Evolutionary conservation across 2,888 invertebrate genomes (phyloP), one percentile per base, ranked within the genome.

Genomic region (Esperia sulphurella): DNA sequence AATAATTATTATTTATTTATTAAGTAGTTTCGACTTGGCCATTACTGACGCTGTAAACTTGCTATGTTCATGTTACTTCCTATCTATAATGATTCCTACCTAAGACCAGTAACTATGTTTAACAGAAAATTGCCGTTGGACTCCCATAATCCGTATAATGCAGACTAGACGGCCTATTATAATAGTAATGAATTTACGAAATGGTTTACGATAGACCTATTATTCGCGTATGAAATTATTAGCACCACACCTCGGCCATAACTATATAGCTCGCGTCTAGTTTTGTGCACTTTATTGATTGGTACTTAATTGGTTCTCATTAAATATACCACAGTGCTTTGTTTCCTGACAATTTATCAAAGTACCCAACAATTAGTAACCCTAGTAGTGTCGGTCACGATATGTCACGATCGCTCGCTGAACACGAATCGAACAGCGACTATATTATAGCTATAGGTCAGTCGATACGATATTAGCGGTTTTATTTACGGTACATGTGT

Each of bases 281-380:
- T 61, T 61, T 58, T 59, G 53, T 61, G 55, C 50, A 47, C 43
- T 53, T 45, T 58, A 62, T 59, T 60, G 61, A 68, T 64, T 63
- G n/a, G n/a, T n/a, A 58, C 61, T 66, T 65, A 53, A 62, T 67
- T 65, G 63, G 55, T 64, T 59, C 49, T 58, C 47, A 65, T 64
- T 63, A 63, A 59, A 51, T 51, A 10, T 43, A 52, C 52, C 50
- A 51, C 54, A 47, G 39, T 33, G 50, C 55, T 58, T 65, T 63
- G 58, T 63, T 53, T 50, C 53, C 45, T 30, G 38, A 53, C 61
- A 59, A 62, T 75, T 55, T 55, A 58, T 72, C 61, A 65, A 71
- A 63, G 63, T 56, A 60, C 61, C 68, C 68, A 60, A 71, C 75
- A 76, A 79, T 79, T 78, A 75, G 68, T 74, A 71, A 68, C 68